phyloP scores from a whole-genome alignment of 1,140 invertebrate species.

The Pogonomyrmex californicus region DNA sequence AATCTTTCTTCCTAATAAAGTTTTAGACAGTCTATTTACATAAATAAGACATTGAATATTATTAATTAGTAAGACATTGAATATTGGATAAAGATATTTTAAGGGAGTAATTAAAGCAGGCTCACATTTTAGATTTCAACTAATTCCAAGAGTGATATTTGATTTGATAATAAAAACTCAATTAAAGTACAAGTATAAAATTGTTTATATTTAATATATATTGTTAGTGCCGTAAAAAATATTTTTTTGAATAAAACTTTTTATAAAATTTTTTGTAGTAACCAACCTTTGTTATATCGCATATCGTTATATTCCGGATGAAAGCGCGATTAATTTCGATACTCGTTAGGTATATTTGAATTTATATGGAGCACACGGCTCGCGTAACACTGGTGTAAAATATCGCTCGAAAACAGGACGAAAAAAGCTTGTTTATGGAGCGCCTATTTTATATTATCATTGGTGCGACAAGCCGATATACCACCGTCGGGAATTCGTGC shows the following conservation, averaged over 20 bases:
- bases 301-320: background rate
- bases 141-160: background rate
- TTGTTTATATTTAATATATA: constrained; percentile 7
- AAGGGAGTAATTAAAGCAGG: background rate
- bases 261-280: background rate
- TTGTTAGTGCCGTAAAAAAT: background rate
- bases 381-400: background rate
- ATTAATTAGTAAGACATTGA: background rate
- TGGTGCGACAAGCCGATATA: constrained; percentile 45
- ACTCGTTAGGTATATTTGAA: background rate
- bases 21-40: background rate
- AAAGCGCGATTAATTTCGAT: constrained; percentile 28
- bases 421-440: constrained; percentile 55
- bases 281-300: background rate
- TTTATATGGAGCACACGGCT: background rate
- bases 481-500: constrained; percentile 4
- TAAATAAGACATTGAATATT: background rate
- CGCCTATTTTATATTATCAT: constrained; percentile 66
- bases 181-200: background rate
- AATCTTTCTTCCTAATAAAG: background rate
- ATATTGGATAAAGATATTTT: background rate
- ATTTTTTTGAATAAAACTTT: background rate
- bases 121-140: background rate
- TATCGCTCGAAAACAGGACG: background rate
- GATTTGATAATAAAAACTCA: background rate